Evolutionary conservation across 2,113 vertebrate genomes (phyloP), one percentile per base, ranked within the genome.

Genomic region (Uria lomvia): DNA sequence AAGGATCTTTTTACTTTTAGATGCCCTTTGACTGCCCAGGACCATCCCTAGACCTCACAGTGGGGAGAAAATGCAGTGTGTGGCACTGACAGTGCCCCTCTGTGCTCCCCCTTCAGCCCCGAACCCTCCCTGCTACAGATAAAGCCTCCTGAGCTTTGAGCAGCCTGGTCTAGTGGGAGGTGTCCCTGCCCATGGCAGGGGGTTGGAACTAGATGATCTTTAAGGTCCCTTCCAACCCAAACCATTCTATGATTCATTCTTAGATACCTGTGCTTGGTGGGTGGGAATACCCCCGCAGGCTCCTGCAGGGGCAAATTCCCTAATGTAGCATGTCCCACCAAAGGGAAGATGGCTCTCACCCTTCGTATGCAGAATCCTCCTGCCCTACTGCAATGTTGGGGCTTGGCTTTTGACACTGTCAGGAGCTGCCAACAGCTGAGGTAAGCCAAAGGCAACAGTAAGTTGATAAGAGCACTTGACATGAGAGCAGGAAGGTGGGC

Each of bases 391-490:
- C 53, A 53, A 40, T 0, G 0, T 0, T 21, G 30, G 53, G 40
- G 4, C 34, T 83, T 71, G 56, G 56, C 19, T 89, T 93, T 74
- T 89, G 62, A 30, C 19, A 58, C 38, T 8, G 22, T 27, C 68
- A 76, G 53, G 43, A 79, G 23, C 62, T 67, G 72, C 67, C 88
- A 92, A 55, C 58, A 92, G 63, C 59, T 75, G 40, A 76, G 32
- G 49, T 32, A 86, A 90, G 58, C 85, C 68, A 90, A 92, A 92
- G 60, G 73, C 67, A 63, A 49, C 47, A 86, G 66, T 32, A 36
- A 71, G 9, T 60, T 0, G 1, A 9, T 70, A 72, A 74, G 3
- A 84, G 17, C 36, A 45, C 65, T 23, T 78, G 55, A 77, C 56
- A 72, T 10, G 66, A 88, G 40, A 75, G 88, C 81, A 92, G 52